Conservation (phyloP, 2,888 invertebrate genomes). For the Strigamia maritima region DNA sequence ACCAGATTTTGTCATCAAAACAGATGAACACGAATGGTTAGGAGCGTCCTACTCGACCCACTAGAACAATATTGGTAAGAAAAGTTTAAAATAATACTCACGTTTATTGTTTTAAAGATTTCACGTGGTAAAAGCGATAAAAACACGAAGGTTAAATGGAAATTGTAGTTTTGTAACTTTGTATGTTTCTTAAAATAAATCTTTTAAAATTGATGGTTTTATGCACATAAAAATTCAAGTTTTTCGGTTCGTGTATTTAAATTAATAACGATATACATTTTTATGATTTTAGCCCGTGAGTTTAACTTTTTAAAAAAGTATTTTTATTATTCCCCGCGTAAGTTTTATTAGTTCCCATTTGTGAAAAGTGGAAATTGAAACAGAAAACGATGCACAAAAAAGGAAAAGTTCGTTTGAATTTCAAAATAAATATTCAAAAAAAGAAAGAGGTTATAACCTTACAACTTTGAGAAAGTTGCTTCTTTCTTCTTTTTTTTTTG, state of each 20-base stretch:
- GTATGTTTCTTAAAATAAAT: conserved; percentile 9
- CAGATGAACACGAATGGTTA: conserved; percentile 32
- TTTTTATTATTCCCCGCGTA: not conserved
- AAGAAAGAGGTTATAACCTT: conserved; percentile 25
- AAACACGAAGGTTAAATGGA: not conserved
- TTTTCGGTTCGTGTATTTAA: not conserved
- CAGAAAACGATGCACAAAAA: not conserved
- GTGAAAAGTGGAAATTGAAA: not conserved
- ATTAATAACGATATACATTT: conserved; percentile 18
- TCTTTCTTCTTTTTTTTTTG: not conserved
- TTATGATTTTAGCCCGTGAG: conserved; percentile 25
- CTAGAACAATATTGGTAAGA: not conserved
- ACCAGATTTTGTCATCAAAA: conserved; percentile 20
- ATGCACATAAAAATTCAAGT: conserved; percentile 8
- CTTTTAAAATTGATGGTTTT: not conserved
- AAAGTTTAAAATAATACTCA: not conserved
- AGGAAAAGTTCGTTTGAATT: not conserved
- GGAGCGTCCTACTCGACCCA: not conserved
- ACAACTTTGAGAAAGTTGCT: conserved; percentile 14
- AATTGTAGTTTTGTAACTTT: not conserved
- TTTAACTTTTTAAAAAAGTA: not conserved
- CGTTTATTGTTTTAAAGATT: not conserved
- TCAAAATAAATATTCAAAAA: not conserved
- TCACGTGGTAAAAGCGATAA: not conserved
- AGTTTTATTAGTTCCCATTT: not conserved